These are phyloP conservation scores for Drosophila persimilis DNA, from an alignment of 1,140 invertebrate genomes.

Conservation along the genomic window DNA sequence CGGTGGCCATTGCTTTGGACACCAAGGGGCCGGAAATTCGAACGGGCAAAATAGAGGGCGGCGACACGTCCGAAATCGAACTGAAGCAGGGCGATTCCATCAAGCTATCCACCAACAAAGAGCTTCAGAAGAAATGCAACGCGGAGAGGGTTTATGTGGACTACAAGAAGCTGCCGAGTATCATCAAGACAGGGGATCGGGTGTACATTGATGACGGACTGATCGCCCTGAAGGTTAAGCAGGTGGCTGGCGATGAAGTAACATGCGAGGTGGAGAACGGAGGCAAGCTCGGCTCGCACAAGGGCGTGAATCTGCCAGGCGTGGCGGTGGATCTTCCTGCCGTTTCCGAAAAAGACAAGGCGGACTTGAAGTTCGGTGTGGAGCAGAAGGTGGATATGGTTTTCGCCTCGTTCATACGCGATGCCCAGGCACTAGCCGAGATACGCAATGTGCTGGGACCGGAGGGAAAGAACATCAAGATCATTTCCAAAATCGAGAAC, in stretches of 20 bases:
- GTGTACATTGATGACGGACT: constrained; percentile 98
- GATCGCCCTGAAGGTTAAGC: constrained; percentile 94
- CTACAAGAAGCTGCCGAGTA: constrained; percentile 97
- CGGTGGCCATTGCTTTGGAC: constrained; percentile 93
- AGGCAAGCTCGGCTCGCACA: constrained; percentile 95
- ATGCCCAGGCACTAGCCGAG: constrained; percentile 93
- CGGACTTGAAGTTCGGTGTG: constrained; percentile 96
- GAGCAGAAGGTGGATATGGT: constrained; percentile 98
- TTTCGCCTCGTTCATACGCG: constrained; percentile 98
- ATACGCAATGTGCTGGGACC: constrained; percentile 94
- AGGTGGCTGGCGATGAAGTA: constrained; percentile 83
- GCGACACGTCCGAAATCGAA: constrained; percentile 91
- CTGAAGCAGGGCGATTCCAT: constrained; percentile 89
- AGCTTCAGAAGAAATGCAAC: constrained; percentile 90
- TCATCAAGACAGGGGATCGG: constrained; percentile 91
- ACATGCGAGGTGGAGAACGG: constrained; percentile 97
- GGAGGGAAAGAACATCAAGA: constrained; percentile 94
- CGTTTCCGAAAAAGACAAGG: constrained; percentile 98
- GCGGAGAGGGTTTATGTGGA: constrained; percentile 87
- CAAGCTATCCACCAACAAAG: constrained; percentile 93
- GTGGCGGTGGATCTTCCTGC: constrained; percentile 97
- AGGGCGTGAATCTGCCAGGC: constrained; percentile 97
- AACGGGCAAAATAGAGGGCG: constrained; percentile 94
- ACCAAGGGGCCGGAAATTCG: constrained; percentile 99
- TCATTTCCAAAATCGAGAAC: constrained; percentile 99